Conservation (phyloP, 1,140 invertebrate genomes). For the Drosophila insularis region DNA sequence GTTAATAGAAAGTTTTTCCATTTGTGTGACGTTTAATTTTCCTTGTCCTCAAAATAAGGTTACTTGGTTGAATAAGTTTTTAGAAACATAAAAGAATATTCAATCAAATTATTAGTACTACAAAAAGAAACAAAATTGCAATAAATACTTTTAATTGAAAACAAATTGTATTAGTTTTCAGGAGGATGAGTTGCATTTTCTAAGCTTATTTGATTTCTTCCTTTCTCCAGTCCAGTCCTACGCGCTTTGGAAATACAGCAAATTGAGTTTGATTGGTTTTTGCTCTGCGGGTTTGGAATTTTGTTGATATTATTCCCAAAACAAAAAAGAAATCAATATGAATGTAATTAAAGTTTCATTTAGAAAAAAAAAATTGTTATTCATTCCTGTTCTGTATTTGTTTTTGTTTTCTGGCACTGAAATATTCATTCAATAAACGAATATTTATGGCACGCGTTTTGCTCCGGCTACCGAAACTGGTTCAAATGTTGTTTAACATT, state of each 20-base stretch:
- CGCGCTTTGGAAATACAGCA: neutral
- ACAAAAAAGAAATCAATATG: slow-evolving; percentile 41
- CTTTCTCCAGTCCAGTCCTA: neutral
- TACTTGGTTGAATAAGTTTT: too few relatives aligned
- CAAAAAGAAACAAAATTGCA: too few relatives aligned
- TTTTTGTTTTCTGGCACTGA: slow-evolving; percentile 23
- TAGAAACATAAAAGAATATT: too few relatives aligned
- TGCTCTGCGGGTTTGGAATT: neutral
- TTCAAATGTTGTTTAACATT: slow-evolving; percentile 62
- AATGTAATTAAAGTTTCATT: slow-evolving; percentile 50
- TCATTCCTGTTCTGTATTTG: neutral
- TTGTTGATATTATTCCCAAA: slow-evolving; percentile 25
- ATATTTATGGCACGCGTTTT: slow-evolving; percentile 46
- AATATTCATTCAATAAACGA: slow-evolving; percentile 37
- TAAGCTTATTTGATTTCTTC: neutral
- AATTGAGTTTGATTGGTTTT: neutral
- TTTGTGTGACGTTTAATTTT: too few relatives aligned
- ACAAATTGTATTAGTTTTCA: too few relatives aligned
- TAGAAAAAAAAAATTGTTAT: too few relatives aligned
- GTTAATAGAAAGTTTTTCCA: slow-evolving; percentile 27
- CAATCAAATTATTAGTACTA: too few relatives aligned
- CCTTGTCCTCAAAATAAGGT: too few relatives aligned
- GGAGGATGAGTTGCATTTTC: too few relatives aligned
- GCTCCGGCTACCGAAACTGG: slow-evolving; percentile 67
- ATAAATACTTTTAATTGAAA: too few relatives aligned